Conservation (phyloP, 2,888 invertebrate species). For the Perizoma flavofasciatum region DNA sequence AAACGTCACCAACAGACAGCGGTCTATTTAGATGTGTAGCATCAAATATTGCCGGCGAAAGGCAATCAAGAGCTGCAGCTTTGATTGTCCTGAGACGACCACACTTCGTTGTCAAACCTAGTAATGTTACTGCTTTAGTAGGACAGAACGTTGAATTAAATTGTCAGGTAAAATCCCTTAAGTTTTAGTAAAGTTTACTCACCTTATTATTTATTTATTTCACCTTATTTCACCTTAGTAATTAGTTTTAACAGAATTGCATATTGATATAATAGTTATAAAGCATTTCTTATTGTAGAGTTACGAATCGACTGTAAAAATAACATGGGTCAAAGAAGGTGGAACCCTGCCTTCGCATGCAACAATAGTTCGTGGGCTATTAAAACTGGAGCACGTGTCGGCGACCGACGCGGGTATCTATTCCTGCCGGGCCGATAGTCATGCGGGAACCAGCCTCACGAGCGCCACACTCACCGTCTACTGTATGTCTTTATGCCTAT, state of each 20-base stretch:
- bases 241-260: too few relatives aligned
- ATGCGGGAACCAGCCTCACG: constrained; percentile 93
- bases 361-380: constrained; percentile 70
- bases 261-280: constrained; percentile 1
- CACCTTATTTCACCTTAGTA: too few relatives aligned
- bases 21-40: constrained; percentile 96
- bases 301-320: constrained; percentile 74
- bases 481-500: constrained; percentile 87
- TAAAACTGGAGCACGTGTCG: constrained; percentile 92
- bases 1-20: constrained; percentile 94
- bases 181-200: too few relatives aligned
- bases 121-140: constrained; percentile 91
- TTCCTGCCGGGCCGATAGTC: constrained; percentile 95
- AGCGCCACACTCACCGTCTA: constrained; percentile 95
- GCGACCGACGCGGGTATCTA: constrained; percentile 95
- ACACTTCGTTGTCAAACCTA: constrained; percentile 93
- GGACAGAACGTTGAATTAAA: constrained; percentile 94
- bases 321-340: constrained; percentile 79
- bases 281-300: constrained; percentile 61
- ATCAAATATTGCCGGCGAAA: constrained; percentile 94
- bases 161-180: constrained; percentile 83
- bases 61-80: constrained; percentile 91
- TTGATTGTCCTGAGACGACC: constrained; percentile 94
- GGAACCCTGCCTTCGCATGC: constrained; percentile 72
- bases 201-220: too few relatives aligned